Evolutionary conservation across 2,113 vertebrate species (phyloP).

Genomic region (Pangasianodon gigas): DNA sequence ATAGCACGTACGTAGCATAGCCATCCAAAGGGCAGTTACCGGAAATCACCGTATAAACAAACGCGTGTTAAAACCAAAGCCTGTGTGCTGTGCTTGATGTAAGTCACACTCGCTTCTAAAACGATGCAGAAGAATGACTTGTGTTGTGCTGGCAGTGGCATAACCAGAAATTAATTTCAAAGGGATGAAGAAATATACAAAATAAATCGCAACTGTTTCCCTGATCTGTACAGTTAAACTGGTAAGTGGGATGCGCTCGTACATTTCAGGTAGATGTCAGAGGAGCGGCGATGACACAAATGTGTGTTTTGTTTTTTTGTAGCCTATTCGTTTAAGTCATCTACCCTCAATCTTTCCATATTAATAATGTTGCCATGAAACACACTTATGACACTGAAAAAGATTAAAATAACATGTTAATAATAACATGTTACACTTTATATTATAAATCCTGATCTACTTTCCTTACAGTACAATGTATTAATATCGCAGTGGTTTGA

Average conservation of each 20-base stretch:
- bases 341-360: neutral
- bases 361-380: neutral
- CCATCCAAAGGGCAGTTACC: neutral
- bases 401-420: no score
- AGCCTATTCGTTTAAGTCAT: neutral
- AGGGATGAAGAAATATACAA: neutral
- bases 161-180: neutral
- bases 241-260: neutral
- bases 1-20: neutral
- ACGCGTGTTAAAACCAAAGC: neutral
- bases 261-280: neutral
- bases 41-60: neutral
- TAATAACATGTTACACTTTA: no score
- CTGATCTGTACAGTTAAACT: neutral
- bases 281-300: no score
- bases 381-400: neutral
- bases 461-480: neutral
- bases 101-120: neutral
- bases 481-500: neutral
- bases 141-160: neutral
- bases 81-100: neutral
- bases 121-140: neutral
- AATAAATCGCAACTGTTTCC: neutral
- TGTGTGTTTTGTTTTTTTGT: neutral
- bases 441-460: neutral